Percentiles rank a stretch among this genome's conserved stretches.
phyloP scores from a whole-genome alignment of 2,888 invertebrate species.

The Philhelius pedissequus region DNA sequence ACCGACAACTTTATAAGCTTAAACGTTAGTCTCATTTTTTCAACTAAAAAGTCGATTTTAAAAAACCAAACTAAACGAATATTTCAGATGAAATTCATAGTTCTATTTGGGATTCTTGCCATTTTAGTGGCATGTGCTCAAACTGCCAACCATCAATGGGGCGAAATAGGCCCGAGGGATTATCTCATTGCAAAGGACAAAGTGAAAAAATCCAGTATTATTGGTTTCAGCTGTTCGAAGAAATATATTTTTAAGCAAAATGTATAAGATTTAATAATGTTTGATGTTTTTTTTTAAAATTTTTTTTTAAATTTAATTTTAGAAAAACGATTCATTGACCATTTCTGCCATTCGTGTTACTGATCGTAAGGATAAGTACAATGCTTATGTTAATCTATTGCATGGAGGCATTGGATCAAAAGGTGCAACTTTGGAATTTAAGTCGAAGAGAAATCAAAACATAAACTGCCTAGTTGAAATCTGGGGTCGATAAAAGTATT shows the following conservation, averaged over 20 bases:
- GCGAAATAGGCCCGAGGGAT: constrained; percentile 70
- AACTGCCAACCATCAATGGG: constrained; percentile 72
- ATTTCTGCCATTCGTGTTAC: constrained; percentile 63
- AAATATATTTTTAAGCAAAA: constrained; percentile 72
- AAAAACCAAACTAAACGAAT: too few species aligned
- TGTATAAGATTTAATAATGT: constrained; percentile 55
- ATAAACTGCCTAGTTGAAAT: constrained; percentile 78
- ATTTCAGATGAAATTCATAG: not conserved
- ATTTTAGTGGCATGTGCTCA: constrained; percentile 46
- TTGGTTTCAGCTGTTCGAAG: constrained; percentile 70
- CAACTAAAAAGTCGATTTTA: not conserved
- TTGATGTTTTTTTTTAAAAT: not conserved
- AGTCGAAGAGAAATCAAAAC: constrained; percentile 78
- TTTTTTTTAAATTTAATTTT: not conserved
- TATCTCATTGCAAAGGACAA: constrained; percentile 71
- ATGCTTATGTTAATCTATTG: constrained; percentile 76
- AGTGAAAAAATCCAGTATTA: constrained; percentile 70
- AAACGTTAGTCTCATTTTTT: not conserved
- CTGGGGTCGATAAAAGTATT: constrained; percentile 71
- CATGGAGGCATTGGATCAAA: constrained; percentile 79
- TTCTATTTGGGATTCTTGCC: not conserved
- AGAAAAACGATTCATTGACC: constrained; percentile 29
- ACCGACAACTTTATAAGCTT: not conserved
- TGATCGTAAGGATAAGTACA: constrained; percentile 71
- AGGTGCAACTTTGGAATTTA: constrained; percentile 78